Conservation (phyloP, 2,888 invertebrate genomes). For the Lithophane ornitopus region DNA sequence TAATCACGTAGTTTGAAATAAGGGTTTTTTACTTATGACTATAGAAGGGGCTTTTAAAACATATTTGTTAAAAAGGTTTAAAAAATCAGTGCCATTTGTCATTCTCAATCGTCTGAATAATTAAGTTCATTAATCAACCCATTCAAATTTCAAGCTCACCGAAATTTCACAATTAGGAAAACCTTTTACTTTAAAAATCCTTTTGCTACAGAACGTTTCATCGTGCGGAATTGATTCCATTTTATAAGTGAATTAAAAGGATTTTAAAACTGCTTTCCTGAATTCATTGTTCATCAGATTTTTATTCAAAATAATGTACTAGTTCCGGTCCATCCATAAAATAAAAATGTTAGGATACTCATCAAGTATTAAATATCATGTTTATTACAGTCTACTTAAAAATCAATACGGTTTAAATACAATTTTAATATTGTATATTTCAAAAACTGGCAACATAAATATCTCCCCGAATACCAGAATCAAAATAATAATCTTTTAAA, state of each 20-base stretch:
- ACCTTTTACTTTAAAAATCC: too few relatives aligned
- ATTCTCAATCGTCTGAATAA: neutral
- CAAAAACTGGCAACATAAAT: too few relatives aligned
- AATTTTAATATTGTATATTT: too few relatives aligned
- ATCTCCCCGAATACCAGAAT: too few relatives aligned
- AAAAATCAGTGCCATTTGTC: neutral
- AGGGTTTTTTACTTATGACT: neutral
- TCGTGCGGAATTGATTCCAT: neutral
- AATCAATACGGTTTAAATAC: too few relatives aligned
- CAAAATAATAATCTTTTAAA: too few relatives aligned
- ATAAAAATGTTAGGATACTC: neutral
- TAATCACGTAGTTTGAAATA: neutral
- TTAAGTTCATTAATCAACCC: neutral
- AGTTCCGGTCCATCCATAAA: neutral
- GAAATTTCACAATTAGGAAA: too few relatives aligned
- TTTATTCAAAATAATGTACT: neutral
- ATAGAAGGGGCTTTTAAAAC: too few relatives aligned
- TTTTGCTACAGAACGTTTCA: too few relatives aligned
- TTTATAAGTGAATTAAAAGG: slow-evolving; percentile 20
- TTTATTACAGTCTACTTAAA: too few relatives aligned
- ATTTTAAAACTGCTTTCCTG: neutral
- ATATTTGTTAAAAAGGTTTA: too few relatives aligned
- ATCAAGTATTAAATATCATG: too few relatives aligned
- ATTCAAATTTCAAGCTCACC: neutral
- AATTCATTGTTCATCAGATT: neutral